Evolutionary conservation across 2,113 vertebrate genomes (phyloP).

Genomic region (Pseudolaguvia tuberculata): DNA sequence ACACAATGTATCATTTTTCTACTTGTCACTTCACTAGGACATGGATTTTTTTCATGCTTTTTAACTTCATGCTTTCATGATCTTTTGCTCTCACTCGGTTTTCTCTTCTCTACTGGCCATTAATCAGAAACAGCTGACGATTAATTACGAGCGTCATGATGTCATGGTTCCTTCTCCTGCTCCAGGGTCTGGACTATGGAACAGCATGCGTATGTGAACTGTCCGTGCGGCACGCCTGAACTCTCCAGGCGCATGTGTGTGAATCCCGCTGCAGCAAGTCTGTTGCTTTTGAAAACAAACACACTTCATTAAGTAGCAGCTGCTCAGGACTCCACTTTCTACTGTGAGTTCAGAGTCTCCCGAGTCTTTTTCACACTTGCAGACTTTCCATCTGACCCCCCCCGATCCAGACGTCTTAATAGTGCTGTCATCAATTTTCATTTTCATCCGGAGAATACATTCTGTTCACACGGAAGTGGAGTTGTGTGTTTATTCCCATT

Average conservation of each 20-base stretch:
- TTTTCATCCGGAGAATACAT: slow-evolving; percentile 15
- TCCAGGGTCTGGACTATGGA: background rate
- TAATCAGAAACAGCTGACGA: background rate
- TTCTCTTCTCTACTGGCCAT: background rate
- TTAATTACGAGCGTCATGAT: background rate
- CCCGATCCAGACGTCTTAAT: slow-evolving; percentile 14
- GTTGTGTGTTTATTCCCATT: slow-evolving; percentile 12
- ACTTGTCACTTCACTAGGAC: background rate
- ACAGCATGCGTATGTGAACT: slow-evolving; percentile 16
- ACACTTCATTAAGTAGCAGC: slow-evolving; percentile 37
- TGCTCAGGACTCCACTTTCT: slow-evolving; percentile 21
- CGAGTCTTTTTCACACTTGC: slow-evolving; percentile 30
- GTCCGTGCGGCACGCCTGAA: slow-evolving; percentile 5
- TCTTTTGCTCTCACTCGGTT: background rate
- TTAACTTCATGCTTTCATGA: background rate
- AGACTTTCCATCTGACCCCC: slow-evolving; percentile 29
- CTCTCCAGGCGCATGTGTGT: slow-evolving; percentile 10
- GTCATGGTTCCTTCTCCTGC: background rate
- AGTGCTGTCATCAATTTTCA: slow-evolving; percentile 1
- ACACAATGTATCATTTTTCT: background rate
- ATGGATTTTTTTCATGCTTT: too few relatives aligned
- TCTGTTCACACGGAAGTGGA: slow-evolving; percentile 16
- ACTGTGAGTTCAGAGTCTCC: slow-evolving; percentile 21
- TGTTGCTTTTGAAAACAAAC: slow-evolving; percentile 40
- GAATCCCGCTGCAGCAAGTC: slow-evolving; percentile 37